Percentiles rank a stretch among this genome's conserved stretches.
Conservation (phyloP, 2,888 invertebrate species). For the Lomographa bimaculata region DNA sequence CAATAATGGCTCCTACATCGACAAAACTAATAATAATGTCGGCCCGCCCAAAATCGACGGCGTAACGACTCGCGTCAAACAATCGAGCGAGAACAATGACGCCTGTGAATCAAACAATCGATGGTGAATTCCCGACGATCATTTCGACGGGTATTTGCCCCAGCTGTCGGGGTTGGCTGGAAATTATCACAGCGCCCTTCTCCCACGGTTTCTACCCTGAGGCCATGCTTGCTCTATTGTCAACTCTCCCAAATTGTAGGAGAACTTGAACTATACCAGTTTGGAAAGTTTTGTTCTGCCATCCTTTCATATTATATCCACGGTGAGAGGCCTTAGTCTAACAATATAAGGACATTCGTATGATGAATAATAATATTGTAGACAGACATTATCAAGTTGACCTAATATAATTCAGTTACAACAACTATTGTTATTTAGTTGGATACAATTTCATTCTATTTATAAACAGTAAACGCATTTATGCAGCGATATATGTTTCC, state of each 20-base stretch:
- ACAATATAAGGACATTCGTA: too few relatives aligned
- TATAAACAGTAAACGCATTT: too few relatives aligned
- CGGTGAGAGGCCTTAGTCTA: too few relatives aligned
- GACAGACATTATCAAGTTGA: too few relatives aligned
- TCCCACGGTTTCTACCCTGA: conserved; percentile 63
- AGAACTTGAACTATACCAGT: conserved; percentile 40
- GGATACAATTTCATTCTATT: too few relatives aligned
- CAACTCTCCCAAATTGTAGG: conserved; percentile 23
- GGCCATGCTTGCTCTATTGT: conserved; percentile 37
- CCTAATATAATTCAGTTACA: too few relatives aligned
- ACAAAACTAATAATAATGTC: conserved; percentile 44
- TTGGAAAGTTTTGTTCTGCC: conserved; percentile 24
- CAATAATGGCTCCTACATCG: conserved; percentile 29
- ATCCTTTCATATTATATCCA: too few relatives aligned
- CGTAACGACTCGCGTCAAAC: conserved; percentile 49
- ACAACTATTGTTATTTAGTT: too few relatives aligned
- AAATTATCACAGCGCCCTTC: conserved; percentile 59
- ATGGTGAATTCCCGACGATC: conserved; percentile 40
- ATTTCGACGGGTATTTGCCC: too few relatives aligned
- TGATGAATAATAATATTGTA: too few relatives aligned
- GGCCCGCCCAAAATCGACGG: conserved; percentile 29
- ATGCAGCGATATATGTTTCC: too few relatives aligned
- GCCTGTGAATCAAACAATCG: conserved; percentile 74
- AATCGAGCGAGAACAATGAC: conserved; percentile 65
- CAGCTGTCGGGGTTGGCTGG: conserved; percentile 55